Evolutionary conservation across 2,113 vertebrate genomes (phyloP).

Genomic region (Ellobius talpinus): DNA sequence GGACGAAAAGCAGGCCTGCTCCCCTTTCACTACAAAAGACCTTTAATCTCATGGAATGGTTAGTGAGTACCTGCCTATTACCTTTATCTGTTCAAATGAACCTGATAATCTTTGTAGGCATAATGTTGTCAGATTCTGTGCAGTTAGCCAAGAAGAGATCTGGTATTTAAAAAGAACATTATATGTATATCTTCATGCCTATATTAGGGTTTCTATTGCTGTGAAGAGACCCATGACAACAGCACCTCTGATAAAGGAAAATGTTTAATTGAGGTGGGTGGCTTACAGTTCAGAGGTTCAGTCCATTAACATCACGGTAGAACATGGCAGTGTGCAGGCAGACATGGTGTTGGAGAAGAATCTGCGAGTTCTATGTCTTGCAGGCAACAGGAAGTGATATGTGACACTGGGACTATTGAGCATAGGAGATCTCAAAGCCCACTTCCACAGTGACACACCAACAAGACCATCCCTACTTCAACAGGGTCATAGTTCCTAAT

Average conservation of each 20-base stretch:
- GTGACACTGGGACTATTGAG: not conserved
- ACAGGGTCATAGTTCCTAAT: not conserved
- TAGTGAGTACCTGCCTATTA: not conserved
- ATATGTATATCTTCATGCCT: not conserved
- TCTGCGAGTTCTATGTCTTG: not conserved
- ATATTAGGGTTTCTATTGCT: not conserved
- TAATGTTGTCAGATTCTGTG: not conserved
- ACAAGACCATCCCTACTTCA: not conserved
- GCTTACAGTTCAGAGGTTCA: not conserved
- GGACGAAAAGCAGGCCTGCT: no score
- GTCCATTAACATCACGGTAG: not conserved
- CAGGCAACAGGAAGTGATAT: not conserved
- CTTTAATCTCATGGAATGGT: not conserved
- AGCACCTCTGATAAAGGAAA: not conserved
- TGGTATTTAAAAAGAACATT: not conserved
- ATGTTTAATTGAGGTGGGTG: not conserved
- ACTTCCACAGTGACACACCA: not conserved
- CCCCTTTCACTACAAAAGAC: no score
- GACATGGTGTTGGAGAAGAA: not conserved
- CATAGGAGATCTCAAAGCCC: not conserved
- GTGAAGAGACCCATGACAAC: not conserved
- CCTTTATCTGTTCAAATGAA: not conserved
- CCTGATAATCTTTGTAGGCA: not conserved
- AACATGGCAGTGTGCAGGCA: not conserved
- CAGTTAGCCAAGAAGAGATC: not conserved